Evolutionary conservation across 2,113 vertebrate species (phyloP).

Genomic region (Melanocharis versteri): DNA sequence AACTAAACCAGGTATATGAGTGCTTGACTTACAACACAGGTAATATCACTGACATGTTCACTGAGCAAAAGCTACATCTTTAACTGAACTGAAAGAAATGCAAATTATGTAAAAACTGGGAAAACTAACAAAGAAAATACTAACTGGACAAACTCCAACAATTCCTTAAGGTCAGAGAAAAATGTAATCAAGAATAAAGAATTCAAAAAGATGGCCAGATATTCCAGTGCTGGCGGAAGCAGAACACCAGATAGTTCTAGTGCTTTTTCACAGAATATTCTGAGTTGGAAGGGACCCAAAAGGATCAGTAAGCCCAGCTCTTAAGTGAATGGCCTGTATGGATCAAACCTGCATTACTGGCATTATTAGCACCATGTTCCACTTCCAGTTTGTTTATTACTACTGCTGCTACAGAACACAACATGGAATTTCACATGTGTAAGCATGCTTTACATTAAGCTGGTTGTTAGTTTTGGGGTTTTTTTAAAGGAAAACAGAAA

Average conservation of each 20-base stretch:
- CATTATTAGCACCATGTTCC: neutral
- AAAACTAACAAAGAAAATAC: neutral
- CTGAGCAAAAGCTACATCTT: neutral
- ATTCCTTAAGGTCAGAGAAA: neutral
- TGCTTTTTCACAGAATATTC: neutral
- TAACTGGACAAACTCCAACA: neutral
- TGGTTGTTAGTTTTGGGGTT: too few relatives aligned
- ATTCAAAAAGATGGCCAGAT: neutral
- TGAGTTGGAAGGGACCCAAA: neutral
- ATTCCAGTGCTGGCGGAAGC: neutral
- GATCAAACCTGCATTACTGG: neutral
- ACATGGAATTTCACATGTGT: neutral
- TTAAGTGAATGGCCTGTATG: accelerated
- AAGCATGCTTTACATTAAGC: neutral
- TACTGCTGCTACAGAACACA: neutral
- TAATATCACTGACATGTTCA: neutral
- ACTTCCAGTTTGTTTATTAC: neutral
- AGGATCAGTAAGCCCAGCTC: neutral
- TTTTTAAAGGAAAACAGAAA: neutral
- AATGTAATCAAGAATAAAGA: neutral
- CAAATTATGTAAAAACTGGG: neutral
- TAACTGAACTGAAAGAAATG: neutral
- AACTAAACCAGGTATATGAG: neutral
- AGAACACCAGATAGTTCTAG: neutral
- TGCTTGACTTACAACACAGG: neutral